These are phyloP conservation scores for Hofmannophila pseudospretella DNA, from an alignment of 2,888 invertebrate genomes.

Conservation along the genomic window DNA sequence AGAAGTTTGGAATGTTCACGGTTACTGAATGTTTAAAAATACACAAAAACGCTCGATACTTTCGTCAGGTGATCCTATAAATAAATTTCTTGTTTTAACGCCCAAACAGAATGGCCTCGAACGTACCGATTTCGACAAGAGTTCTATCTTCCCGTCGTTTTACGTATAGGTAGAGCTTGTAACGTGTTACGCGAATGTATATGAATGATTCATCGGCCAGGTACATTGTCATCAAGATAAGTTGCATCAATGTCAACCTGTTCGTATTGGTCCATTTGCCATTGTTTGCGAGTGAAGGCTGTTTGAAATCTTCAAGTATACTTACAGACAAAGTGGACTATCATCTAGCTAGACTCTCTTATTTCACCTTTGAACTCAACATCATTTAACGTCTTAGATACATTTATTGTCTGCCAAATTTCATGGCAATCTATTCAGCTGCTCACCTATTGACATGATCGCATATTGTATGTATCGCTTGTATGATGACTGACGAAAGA, in stretches of 20 bases:
- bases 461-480: too few species aligned
- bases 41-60: constrained; percentile 1
- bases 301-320: too few species aligned
- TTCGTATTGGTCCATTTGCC: constrained; percentile 21
- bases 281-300: constrained; percentile 19
- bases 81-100: constrained; percentile 19
- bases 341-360: too few species aligned
- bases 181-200: not conserved
- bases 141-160: not conserved
- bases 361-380: too few species aligned
- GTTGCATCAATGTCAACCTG: constrained; percentile 44
- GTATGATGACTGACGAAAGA: too few species aligned
- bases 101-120: constrained; percentile 7
- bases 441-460: too few species aligned
- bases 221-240: constrained; percentile 26
- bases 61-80: constrained; percentile 13
- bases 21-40: constrained; percentile 14
- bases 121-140: constrained; percentile 5
- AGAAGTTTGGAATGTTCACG: constrained; percentile 1
- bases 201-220: constrained; percentile 28
- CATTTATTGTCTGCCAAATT: too few species aligned
- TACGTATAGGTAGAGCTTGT: not conserved
- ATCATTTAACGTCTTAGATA: too few species aligned
- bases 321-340: too few species aligned
- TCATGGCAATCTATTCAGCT: too few species aligned